These are phyloP conservation scores for Egretta garzetta DNA, from an alignment of 2,113 vertebrate genomes.

Conservation along the genomic window DNA sequence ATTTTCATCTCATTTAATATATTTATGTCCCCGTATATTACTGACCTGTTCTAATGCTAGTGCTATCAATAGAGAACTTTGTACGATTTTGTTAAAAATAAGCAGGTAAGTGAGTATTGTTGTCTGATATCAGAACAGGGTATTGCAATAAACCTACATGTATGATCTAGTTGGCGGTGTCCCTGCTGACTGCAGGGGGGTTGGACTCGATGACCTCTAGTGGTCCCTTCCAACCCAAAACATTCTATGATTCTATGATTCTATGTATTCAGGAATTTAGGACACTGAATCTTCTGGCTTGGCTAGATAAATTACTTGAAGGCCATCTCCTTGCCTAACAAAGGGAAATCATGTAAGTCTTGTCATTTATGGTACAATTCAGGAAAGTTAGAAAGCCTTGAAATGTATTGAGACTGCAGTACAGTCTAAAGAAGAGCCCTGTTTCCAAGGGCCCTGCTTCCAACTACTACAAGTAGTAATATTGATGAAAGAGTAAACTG, in stretches of 20 bases:
- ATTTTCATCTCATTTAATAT: neutral
- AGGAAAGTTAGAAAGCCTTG: neutral
- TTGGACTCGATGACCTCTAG: too few species aligned
- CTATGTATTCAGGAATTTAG: neutral
- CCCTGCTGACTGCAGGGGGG: too few species aligned
- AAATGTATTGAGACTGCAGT: neutral
- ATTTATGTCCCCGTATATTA: neutral
- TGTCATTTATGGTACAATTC: neutral
- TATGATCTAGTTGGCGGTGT: too few species aligned
- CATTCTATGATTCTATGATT: too few species aligned
- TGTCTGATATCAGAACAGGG: neutral
- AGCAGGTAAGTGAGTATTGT: neutral
- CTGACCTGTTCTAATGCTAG: neutral
- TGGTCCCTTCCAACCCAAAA: too few species aligned
- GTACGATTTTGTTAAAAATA: neutral
- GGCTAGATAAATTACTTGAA: neutral
- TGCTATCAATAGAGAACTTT: neutral
- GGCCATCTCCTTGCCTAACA: neutral
- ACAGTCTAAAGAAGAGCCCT: neutral
- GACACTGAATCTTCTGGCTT: neutral
- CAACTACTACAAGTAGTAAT: neutral
- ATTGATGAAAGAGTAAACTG: neutral
- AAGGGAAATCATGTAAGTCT: neutral
- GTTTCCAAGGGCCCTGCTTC: neutral
- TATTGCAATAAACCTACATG: neutral